Percentiles rank a stretch among this genome's conserved stretches.
phyloP scores from a whole-genome alignment of 2,888 invertebrate genomes.

The Scaptomyza reducta region DNA sequence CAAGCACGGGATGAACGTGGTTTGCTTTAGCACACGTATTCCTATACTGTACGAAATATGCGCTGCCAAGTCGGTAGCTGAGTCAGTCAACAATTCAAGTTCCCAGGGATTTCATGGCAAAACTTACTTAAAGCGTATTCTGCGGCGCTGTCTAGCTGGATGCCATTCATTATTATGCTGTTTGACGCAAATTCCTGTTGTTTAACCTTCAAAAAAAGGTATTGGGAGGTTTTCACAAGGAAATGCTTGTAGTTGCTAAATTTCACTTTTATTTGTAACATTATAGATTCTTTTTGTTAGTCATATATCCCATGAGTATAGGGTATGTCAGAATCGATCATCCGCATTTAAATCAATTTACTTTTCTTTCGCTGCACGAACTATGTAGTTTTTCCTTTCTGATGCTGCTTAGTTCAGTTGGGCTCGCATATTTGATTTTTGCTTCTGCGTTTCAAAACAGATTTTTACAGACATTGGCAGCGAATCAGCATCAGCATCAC shows the following conservation, averaged over 20 bases:
- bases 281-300: neutral
- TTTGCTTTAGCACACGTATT: constrained; percentile 52
- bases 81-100: constrained; percentile 52
- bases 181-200: constrained; percentile 50
- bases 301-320: neutral
- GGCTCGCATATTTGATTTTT: constrained; percentile 65
- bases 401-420: constrained; percentile 52
- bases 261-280: neutral
- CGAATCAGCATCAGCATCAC: constrained; percentile 27
- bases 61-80: constrained; percentile 17
- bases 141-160: constrained; percentile 17
- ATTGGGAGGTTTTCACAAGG: neutral
- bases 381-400: constrained; percentile 49
- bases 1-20: constrained; percentile 62
- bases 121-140: constrained; percentile 59
- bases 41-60: constrained; percentile 41
- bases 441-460: constrained; percentile 26
- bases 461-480: constrained; percentile 32
- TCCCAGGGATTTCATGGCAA: constrained; percentile 64
- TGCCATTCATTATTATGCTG: constrained; percentile 67
- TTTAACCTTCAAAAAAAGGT: neutral
- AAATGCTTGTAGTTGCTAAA: neutral
- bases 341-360: constrained; percentile 1
- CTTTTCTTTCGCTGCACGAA: constrained; percentile 11
- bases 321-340: constrained; percentile 6